Percentiles rank a stretch among this genome's conserved stretches.
phyloP scores from a whole-genome alignment of 2,888 invertebrate genomes.

The Homarus gammarus region DNA sequence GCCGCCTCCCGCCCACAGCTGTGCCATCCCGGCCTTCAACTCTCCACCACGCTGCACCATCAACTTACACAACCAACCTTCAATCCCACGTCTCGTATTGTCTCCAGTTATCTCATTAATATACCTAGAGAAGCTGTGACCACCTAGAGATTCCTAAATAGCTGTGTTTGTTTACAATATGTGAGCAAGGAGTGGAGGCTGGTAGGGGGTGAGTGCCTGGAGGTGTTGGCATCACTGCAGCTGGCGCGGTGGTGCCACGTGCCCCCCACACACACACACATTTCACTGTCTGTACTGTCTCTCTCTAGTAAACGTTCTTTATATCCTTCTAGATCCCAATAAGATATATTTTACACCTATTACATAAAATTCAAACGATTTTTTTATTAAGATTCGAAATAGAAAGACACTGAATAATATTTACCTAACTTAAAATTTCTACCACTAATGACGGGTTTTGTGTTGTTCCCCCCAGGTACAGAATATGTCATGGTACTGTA shows the following conservation, averaged over 20 bases:
- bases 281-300: no score
- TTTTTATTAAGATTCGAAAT: no score
- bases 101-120: not conserved
- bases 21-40: not conserved
- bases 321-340: no score
- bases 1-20: not conserved
- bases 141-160: not conserved
- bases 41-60: not conserved
- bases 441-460: no score
- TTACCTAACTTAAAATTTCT: no score
- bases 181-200: not conserved
- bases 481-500: no score
- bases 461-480: no score
- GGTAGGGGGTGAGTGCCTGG: not conserved
- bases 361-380: no score
- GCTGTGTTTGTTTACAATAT: not conserved
- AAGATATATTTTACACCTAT: no score
- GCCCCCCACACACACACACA: no score
- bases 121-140: not conserved
- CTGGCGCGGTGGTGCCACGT: conserved; percentile 24
- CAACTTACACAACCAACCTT: not conserved
- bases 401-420: no score
- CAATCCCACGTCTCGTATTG: not conserved
- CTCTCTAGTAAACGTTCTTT: no score
- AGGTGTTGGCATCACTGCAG: conserved; percentile 19